Evolutionary conservation across 2,113 vertebrate species (phyloP), one percentile per base, ranked within the genome.

Genomic region (Microtus montanus): DNA sequence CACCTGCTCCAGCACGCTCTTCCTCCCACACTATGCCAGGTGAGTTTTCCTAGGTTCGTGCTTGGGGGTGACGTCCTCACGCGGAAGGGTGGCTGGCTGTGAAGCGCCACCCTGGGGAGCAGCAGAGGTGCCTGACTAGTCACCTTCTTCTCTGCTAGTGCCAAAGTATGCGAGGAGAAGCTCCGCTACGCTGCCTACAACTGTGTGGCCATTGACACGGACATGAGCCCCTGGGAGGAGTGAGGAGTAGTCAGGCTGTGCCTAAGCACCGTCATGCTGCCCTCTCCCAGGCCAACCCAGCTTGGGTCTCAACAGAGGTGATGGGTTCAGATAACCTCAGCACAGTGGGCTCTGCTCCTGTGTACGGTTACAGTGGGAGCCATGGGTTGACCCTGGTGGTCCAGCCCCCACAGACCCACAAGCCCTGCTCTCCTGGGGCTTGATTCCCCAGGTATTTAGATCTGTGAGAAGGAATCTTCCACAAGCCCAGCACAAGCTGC

Each of bases 161-260:
- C 99, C 84, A 99, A 99, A 87, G 98, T 99, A 0, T 99, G 99
- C 19, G 99, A 99, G 96, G 99, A 99, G 98, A 99, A 99, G 97
- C 98, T 99, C 89, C 99, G 99, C 54, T 99, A 99, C 7, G 99
- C 99, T 0, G 99, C 99, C 0, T 99, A 99, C 97, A 99, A 99
- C 98, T 99, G 99, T 4, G 99, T 99, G 96, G 99, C 99, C 93
- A 99, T 99, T 26, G 99, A 99, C 97, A 99, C 99, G 2, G 99
- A 99, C 90, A 99, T 99, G 99, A 99, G 99, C 93, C 99, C 99
- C 0, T 99, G 99, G 99, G 99, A 99, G 61, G 99, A 99, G 97
- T 99, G 98, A 99, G 58, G 54, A 20, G 54, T 19, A 58, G 54
- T 58, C 58, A 20, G 87, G 89, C 9, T 2, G 0, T 1, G 22